phyloP scores from a whole-genome alignment of 2,888 invertebrate species.

The Eretmocerus hayati region DNA sequence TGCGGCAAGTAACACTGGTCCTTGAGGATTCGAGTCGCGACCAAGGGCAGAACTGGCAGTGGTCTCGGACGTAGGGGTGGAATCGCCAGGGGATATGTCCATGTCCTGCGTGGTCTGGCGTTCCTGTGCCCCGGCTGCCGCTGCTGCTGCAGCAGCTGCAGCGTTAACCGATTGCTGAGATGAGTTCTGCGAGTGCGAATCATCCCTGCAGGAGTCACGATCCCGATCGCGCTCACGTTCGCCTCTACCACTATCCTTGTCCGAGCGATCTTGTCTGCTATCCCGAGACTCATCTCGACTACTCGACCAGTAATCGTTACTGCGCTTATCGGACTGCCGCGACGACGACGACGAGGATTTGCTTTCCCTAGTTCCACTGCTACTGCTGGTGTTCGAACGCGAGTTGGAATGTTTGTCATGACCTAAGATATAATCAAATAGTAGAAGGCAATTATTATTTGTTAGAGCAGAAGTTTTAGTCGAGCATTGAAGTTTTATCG shows the following conservation, averaged over 20 bases:
- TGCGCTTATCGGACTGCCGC: slow-evolving; percentile 44
- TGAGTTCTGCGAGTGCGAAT: slow-evolving; percentile 37
- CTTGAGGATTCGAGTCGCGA: slow-evolving; percentile 53
- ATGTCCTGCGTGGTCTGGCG: slow-evolving; percentile 67
- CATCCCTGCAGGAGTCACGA: slow-evolving; percentile 35
- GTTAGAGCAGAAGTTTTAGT: background rate
- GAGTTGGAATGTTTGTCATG: slow-evolving; percentile 74
- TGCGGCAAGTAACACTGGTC: slow-evolving; percentile 60
- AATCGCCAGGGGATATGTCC: slow-evolving; percentile 90
- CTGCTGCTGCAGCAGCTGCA: slow-evolving; percentile 37
- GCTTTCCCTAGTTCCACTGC: slow-evolving; percentile 45
- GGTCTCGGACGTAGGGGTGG: slow-evolving; percentile 79
- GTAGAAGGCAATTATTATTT: slow-evolving; percentile 9
- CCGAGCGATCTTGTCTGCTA: slow-evolving; percentile 27
- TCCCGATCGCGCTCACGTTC: slow-evolving; percentile 42
- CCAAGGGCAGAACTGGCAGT: slow-evolving; percentile 46
- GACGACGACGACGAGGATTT: slow-evolving; percentile 40
- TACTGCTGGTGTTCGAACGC: slow-evolving; percentile 48
- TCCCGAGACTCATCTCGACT: slow-evolving; percentile 31
- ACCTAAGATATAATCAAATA: slow-evolving; percentile 49
- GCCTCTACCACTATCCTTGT: slow-evolving; percentile 35
- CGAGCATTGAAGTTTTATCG: too few relatives aligned
- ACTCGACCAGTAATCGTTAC: slow-evolving; percentile 42
- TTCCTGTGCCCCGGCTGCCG: slow-evolving; percentile 30
- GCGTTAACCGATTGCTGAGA: too few relatives aligned